Conservation (phyloP, 2,113 vertebrate genomes). For the Micronycteris hirsuta region DNA sequence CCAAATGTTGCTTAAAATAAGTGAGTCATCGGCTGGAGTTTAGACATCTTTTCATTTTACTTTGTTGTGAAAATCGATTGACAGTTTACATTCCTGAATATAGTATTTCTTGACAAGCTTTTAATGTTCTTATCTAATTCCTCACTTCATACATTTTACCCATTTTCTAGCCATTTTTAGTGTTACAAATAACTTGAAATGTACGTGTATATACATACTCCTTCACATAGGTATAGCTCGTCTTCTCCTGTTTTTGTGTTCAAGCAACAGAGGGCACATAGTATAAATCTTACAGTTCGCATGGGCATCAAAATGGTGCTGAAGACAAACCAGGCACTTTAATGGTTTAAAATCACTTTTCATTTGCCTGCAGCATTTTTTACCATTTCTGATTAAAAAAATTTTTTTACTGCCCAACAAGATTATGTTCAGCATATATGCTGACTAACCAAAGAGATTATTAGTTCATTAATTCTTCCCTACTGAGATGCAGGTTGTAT, state of each 20-base stretch:
- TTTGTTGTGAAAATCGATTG: constrained; percentile 23
- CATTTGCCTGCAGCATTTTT: not conserved
- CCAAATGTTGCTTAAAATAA: not conserved
- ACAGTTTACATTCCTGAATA: not conserved
- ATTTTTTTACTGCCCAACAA: not conserved
- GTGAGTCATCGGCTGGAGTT: not conserved
- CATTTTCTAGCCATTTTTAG: not conserved
- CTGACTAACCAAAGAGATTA: not conserved
- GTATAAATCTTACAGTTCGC: not conserved
- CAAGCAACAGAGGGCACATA: fast-evolving
- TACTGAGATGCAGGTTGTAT: not conserved
- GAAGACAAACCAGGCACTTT: not conserved
- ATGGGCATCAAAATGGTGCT: not conserved
- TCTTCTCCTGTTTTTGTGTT: not conserved
- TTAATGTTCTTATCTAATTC: not conserved
- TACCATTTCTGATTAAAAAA: not conserved
- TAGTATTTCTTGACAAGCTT: not conserved
- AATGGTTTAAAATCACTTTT: not conserved
- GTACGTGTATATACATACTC: not conserved
- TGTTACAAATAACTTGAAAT: constrained; percentile 17
- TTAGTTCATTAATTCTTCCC: not conserved
- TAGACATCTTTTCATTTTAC: constrained; percentile 10
- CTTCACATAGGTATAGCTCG: not conserved
- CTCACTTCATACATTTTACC: not conserved
- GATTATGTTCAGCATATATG: not conserved